Evolutionary conservation across 1,140 invertebrate species (phyloP).

Genomic region (Macrocentrus cingulum): DNA sequence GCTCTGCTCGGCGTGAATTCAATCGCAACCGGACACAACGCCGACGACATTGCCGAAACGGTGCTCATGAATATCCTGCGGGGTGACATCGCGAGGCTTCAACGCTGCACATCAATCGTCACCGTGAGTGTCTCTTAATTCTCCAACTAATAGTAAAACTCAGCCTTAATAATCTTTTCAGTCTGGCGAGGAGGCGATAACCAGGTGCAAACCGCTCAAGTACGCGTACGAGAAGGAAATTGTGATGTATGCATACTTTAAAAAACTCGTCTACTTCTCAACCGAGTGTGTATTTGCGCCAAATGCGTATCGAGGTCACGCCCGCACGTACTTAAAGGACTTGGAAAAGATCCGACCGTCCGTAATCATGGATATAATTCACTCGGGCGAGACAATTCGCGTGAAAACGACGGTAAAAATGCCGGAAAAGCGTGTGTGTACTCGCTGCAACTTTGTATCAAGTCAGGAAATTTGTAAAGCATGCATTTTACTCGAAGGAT

Average conservation of each 20-base stretch:
- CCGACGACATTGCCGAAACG: constrained; percentile 99
- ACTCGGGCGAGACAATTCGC: constrained; percentile 88
- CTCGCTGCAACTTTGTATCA: constrained; percentile 91
- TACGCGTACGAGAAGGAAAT: constrained; percentile 99
- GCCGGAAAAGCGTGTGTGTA: constrained; percentile 79
- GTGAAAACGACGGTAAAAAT: constrained; percentile 81
- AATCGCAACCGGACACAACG: constrained; percentile 98
- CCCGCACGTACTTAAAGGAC: constrained; percentile 91
- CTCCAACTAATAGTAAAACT: not conserved
- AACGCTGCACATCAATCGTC: constrained; percentile 85
- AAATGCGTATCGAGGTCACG: constrained; percentile 96
- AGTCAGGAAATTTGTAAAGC: constrained; percentile 97
- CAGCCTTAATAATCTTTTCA: constrained; percentile 52
- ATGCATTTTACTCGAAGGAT: constrained; percentile 91
- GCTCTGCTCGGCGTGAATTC: constrained; percentile 84
- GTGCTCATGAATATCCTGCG: constrained; percentile 97
- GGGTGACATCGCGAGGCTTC: constrained; percentile 92
- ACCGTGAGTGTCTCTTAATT: constrained; percentile 66
- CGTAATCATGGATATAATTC: constrained; percentile 97
- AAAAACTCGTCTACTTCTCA: constrained; percentile 97
- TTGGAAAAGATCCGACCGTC: constrained; percentile 90
- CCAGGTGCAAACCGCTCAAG: constrained; percentile 95
- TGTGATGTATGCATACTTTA: constrained; percentile 99
- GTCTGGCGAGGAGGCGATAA: constrained; percentile 83
- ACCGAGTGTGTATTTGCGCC: constrained; percentile 99